phyloP scores from a whole-genome alignment of 2,113 vertebrate genomes.

The Tinamus guttatus region DNA sequence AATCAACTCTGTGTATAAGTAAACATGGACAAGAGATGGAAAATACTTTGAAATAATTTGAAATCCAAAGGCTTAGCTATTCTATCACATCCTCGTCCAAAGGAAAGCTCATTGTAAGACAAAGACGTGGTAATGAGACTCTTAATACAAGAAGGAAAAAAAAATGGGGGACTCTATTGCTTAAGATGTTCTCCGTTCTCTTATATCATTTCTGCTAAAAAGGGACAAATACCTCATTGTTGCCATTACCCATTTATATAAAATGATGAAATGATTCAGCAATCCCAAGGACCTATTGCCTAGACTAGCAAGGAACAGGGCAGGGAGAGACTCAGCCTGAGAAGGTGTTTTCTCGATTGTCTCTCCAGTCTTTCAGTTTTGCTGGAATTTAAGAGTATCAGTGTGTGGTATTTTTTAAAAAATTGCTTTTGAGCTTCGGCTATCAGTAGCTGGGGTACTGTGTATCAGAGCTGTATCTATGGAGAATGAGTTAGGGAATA shows the following conservation, averaged over 20 bases:
- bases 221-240: not conserved
- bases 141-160: not conserved
- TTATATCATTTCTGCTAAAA: not conserved
- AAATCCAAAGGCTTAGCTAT: not conserved
- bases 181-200: not conserved
- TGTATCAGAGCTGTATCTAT: not conserved
- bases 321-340: not conserved
- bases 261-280: not conserved
- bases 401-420: not conserved
- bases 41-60: not conserved
- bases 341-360: not conserved
- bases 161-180: too few relatives aligned
- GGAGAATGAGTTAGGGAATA: not conserved
- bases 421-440: not conserved
- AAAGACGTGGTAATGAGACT: not conserved
- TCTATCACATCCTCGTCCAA: not conserved
- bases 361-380: not conserved
- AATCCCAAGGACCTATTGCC: not conserved
- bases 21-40: not conserved
- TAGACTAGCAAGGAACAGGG: not conserved
- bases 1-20: not conserved
- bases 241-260: not conserved
- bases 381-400: not conserved
- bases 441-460: not conserved
- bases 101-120: not conserved